These are phyloP conservation scores for Acrossocheilus wenchowensis DNA, from an alignment of 2,797 vertebrate species.

Conservation along the genomic window DNA sequence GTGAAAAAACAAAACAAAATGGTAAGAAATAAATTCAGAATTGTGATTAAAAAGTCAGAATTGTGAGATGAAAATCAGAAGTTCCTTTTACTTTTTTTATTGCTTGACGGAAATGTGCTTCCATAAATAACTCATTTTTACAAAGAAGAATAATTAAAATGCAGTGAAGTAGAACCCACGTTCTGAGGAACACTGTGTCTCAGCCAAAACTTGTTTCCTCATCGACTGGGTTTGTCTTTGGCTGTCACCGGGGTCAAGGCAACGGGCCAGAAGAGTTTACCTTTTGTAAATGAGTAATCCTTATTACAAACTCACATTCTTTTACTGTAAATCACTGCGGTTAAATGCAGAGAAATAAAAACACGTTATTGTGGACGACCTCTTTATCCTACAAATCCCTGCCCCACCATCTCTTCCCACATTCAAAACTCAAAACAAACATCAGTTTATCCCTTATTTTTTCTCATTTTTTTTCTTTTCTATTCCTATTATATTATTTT, in stretches of 20 bases:
- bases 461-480: neutral
- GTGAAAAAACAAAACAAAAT: no score
- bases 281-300: constrained; percentile 75
- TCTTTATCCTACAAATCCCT: neutral
- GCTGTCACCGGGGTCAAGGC: constrained; percentile 66
- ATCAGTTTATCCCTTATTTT: neutral
- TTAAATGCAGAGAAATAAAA: neutral
- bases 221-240: constrained; percentile 59
- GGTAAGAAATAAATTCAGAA: no score
- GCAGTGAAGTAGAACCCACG: neutral
- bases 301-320: constrained; percentile 23
- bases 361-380: neutral
- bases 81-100: neutral
- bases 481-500: neutral
- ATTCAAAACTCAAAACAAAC: neutral
- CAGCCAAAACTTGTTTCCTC: constrained; percentile 36
- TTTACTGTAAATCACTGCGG: constrained; percentile 50
- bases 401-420: neutral
- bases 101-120: neutral
- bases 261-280: constrained; percentile 63
- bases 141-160: neutral
- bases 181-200: constrained; percentile 33
- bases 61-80: neutral
- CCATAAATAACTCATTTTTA: neutral
- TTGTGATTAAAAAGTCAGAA: neutral